Evolutionary conservation across 2,888 invertebrate species (phyloP).

Genomic region (Pristionchus entomophagus): DNA sequence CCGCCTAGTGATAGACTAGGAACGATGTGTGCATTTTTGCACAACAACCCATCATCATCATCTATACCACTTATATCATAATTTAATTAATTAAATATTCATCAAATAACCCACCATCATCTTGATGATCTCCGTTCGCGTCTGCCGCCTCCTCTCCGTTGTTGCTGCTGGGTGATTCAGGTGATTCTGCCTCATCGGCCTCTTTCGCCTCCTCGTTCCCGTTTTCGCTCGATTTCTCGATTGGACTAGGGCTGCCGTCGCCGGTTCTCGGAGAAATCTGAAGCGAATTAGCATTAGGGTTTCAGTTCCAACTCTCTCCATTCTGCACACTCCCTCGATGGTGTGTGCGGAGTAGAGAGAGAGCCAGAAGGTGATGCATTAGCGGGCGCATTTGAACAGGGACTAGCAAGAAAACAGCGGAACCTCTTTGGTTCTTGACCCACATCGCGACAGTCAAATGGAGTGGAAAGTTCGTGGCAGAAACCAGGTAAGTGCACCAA

Average conservation of each 20-base stretch:
- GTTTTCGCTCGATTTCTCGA: background rate
- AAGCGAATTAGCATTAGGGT: background rate
- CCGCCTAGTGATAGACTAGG: no score
- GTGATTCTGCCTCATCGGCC: no score
- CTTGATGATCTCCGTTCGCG: constrained; percentile 8
- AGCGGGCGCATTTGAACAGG: background rate
- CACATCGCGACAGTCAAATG: no score
- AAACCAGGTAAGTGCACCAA: no score
- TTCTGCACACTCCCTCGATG: background rate
- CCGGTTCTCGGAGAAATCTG: background rate
- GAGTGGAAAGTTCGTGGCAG: no score
- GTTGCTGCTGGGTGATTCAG: background rate
- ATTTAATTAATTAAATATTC: background rate
- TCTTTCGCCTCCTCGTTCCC: background rate
- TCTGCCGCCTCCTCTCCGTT: background rate
- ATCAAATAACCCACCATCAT: background rate
- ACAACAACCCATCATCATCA: no score
- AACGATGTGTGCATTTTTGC: no score
- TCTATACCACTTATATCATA: no score
- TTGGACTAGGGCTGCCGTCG: background rate
- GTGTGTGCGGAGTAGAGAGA: background rate
- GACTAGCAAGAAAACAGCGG: background rate
- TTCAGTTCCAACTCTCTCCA: no score
- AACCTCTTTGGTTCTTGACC: no score
- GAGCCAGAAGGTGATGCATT: no score